Evolutionary conservation across 2,888 invertebrate species (phyloP), one percentile per base, ranked within the genome.

Genomic region (Cryptus armator): DNA sequence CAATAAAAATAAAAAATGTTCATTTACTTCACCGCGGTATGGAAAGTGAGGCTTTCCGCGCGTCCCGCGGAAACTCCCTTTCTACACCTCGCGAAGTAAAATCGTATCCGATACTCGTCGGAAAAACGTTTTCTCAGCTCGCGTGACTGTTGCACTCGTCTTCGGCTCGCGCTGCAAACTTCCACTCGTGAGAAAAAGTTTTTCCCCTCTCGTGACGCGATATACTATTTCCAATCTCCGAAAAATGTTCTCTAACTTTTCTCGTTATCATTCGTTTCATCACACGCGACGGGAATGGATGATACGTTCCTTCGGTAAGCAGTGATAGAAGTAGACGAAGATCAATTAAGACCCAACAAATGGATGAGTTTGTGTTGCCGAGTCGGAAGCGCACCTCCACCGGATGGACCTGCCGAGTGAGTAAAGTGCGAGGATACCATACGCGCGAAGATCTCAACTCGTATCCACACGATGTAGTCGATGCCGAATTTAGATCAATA

Each of bases 321-420:
- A 92, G 92, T 89, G 48, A 90, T 91, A 82, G 91, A 93, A 74
- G 87, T 91, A n/a, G 91, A 92, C 66, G 90, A 90, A 59, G 87
- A 90, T 66, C 86, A 87, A 75, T 75, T 88, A 32, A 90, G 89
- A 74, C 87, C 91, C n/a, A 89, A 86, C 66, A 89, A 89, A 5
- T 92, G 91, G 91, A 86, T 91, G 32, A 87, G 89, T 32, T 86
- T 92, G n/a, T 92, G 92, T 86, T 93, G 91, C 88, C 89, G 90
- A 16, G 89, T 89, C 72, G 80, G 83, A 68, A 56, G 88, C 37
- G 85, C 87, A 48, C 88, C 90, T 14, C 89, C 91, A n/a, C 88
- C 90, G 24, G 90, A 91, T 86, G 90, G 86, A 89, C 89, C 90
- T 59, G 88, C 89, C 82, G 91, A 92, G 92, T 92, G 88, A 92